These are phyloP conservation scores for Stenodema calcarata DNA, from an alignment of 2,888 invertebrate genomes.

Conservation along the genomic window DNA sequence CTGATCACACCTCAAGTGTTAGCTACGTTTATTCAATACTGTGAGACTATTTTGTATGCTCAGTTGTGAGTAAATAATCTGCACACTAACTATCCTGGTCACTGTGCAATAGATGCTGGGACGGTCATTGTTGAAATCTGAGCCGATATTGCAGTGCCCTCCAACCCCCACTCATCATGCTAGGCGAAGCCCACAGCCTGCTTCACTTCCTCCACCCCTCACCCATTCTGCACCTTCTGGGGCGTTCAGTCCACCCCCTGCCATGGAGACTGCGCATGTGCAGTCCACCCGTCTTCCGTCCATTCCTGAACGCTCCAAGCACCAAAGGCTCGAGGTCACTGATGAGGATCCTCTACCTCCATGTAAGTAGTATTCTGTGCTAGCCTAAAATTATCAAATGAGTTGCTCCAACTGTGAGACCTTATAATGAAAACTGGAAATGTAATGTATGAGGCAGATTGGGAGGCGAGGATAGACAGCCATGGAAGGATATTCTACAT, in stretches of 20 bases:
- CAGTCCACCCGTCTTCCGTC: constrained; percentile 80
- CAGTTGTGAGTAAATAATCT: too few species aligned
- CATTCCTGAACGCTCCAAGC: constrained; percentile 77
- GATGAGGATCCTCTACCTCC: constrained; percentile 84
- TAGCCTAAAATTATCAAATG: too few species aligned
- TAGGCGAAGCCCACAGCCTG: constrained; percentile 50
- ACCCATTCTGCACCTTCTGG: constrained; percentile 32
- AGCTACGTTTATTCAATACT: too few species aligned
- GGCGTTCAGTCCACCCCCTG: constrained; percentile 58
- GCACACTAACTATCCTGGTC: too few species aligned
- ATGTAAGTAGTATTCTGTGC: too few species aligned
- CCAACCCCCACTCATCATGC: constrained; percentile 89
- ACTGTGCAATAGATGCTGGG: constrained; percentile 28
- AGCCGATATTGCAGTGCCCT: constrained; percentile 69
- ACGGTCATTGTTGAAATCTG: constrained; percentile 57
- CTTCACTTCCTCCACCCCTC: constrained; percentile 25
- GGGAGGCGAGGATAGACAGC: constrained; percentile 97
- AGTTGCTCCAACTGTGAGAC: too few species aligned
- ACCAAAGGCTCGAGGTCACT: constrained; percentile 65
- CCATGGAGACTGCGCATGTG: constrained; percentile 67
- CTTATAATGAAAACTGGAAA: background rate
- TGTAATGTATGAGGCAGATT: constrained; percentile 68
- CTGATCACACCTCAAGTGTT: too few species aligned
- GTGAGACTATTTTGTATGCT: too few species aligned
- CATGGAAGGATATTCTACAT: constrained; percentile 97